Evolutionary conservation across 92 coral and sea anemone genomes (phyloP).

Genomic region (Nematostella vectensis): DNA sequence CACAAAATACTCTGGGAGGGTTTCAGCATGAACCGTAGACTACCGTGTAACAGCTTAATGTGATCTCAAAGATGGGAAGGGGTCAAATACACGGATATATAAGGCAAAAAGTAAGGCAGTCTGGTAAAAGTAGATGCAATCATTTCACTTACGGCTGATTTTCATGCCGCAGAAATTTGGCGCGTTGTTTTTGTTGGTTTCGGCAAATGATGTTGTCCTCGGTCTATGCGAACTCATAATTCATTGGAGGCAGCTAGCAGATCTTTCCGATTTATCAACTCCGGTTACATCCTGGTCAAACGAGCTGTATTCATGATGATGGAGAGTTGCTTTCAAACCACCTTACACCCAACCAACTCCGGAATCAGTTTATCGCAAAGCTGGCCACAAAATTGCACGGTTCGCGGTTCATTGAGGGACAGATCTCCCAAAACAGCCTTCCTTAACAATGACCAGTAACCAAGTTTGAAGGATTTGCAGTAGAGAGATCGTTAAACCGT

Average conservation of each 20-base stretch:
- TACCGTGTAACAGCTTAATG: no score
- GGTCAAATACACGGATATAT: no score
- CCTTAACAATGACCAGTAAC: slow-evolving; percentile 22
- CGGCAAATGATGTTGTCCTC: slow-evolving; percentile 98
- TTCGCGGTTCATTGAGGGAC: slow-evolving; percentile 49
- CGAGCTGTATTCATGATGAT: slow-evolving; percentile 45
- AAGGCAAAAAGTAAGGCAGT: no score
- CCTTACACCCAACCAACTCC: slow-evolving; percentile 57
- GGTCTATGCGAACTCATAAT: slow-evolving; percentile 97
- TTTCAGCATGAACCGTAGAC: background rate
- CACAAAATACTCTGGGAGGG: background rate
- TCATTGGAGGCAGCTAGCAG: slow-evolving; percentile 39
- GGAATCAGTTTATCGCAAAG: slow-evolving; percentile 53
- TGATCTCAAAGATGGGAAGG: background rate
- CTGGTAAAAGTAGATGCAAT: no score
- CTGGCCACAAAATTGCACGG: slow-evolving; percentile 63
- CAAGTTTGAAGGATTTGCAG: slow-evolving; percentile 37
- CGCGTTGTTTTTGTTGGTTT: slow-evolving; percentile 81
- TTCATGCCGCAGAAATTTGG: slow-evolving; percentile 94
- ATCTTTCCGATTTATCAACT: slow-evolving; percentile 21
- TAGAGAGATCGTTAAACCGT: slow-evolving; percentile 47
- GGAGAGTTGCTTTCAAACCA: slow-evolving; percentile 86
- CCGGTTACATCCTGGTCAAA: slow-evolving; percentile 48
- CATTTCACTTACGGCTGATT: slow-evolving; percentile 95
- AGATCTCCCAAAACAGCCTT: slow-evolving; percentile 22